These are phyloP conservation scores for Luidia sarsii DNA, from an alignment of 53 echinoderm and acorn worm species.

Conservation along the genomic window DNA sequence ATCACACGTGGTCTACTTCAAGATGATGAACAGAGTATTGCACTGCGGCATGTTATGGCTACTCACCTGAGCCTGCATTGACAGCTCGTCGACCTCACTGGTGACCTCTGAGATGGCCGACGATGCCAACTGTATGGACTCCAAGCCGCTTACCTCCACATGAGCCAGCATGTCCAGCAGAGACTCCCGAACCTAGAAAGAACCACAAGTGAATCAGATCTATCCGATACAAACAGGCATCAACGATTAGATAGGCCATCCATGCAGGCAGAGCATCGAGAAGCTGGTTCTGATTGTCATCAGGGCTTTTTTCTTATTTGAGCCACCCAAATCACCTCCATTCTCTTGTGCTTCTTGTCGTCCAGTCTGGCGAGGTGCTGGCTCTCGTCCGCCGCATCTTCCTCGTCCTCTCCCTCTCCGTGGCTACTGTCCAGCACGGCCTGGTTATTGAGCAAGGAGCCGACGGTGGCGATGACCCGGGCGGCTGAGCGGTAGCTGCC, in stretches of 20 bases:
- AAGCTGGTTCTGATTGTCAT: too few relatives aligned
- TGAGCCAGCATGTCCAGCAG: slow-evolving; percentile 67
- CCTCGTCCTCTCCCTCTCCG: slow-evolving; percentile 14
- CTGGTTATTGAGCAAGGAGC: slow-evolving; percentile 82
- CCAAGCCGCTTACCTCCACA: slow-evolving; percentile 79
- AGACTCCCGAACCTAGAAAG: slow-evolving; percentile 77
- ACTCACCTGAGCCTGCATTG: slow-evolving; percentile 76
- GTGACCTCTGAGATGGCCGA: slow-evolving; percentile 84
- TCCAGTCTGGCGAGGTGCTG: slow-evolving; percentile 25
- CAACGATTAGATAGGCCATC: too few relatives aligned
- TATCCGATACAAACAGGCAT: too few relatives aligned
- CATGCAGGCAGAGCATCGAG: too few relatives aligned
- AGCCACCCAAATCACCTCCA: slow-evolving; percentile 45
- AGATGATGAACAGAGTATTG: too few relatives aligned
- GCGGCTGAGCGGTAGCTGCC: slow-evolving; percentile 76
- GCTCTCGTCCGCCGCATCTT: neutral
- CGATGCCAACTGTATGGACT: slow-evolving; percentile 80
- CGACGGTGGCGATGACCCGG: slow-evolving; percentile 76
- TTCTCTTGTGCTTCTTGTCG: slow-evolving; percentile 50
- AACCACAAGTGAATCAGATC: too few relatives aligned
- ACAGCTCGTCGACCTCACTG: slow-evolving; percentile 75
- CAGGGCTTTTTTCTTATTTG: too few relatives aligned
- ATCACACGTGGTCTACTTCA: too few relatives aligned
- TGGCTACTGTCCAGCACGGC: slow-evolving; percentile 48
- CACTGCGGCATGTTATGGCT: too few relatives aligned